Evolutionary conservation across 2,797 vertebrate species (phyloP).

Genomic region (Dryobates pubescens): DNA sequence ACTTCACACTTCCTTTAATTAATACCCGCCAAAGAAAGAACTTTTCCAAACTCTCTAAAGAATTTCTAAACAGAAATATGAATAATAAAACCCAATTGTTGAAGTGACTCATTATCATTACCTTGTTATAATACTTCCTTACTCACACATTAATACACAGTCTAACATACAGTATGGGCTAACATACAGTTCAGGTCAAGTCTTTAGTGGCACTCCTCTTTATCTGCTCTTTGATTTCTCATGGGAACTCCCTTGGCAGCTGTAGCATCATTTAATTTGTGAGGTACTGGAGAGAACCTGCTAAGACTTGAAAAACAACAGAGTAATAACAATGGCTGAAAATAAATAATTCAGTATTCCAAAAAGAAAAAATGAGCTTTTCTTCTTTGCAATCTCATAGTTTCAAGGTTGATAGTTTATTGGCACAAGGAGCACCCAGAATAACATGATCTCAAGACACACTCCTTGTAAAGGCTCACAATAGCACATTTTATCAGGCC

Average conservation of each 20-base stretch:
- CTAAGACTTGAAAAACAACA: not conserved
- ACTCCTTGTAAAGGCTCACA: not conserved
- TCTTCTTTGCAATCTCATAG: not conserved
- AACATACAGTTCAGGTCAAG: not conserved
- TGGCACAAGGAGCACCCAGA: not conserved
- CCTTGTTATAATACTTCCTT: not conserved
- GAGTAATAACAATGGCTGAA: not conserved
- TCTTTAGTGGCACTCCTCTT: not conserved
- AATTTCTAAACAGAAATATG: not conserved
- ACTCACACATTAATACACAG: not conserved
- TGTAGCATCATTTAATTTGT: not conserved
- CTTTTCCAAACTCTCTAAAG: not conserved
- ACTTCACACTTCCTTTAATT: not conserved
- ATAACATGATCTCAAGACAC: not conserved
- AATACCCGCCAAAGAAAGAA: not conserved
- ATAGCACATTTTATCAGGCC: not conserved
- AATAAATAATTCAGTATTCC: not conserved
- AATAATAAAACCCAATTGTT: not conserved
- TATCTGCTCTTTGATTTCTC: not conserved
- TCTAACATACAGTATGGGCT: not conserved
- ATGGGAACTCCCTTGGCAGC: not conserved
- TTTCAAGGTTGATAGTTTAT: not conserved
- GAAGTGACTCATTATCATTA: not conserved
- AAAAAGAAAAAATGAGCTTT: not conserved
- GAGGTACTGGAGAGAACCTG: not conserved